Percentiles rank a stretch among this genome's conserved stretches.
phyloP scores from a whole-genome alignment of 53 echinoderm and acorn worm species.

The Temnopleurus reevesii region DNA sequence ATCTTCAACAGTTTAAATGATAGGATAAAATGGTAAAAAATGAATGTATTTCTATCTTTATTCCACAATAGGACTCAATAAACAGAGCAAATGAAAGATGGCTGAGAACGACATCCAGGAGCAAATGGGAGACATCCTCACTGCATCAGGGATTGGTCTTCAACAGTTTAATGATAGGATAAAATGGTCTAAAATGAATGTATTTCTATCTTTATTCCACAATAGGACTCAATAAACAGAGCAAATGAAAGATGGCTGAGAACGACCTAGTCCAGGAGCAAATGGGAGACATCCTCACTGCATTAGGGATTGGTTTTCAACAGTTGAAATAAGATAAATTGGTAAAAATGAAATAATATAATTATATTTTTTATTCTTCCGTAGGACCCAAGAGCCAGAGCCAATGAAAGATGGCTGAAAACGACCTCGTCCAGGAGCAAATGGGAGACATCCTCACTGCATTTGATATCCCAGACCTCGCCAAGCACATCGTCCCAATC shows the following conservation, averaged over 20 bases:
- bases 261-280: slow-evolving; percentile 17
- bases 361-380: no score
- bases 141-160: slow-evolving; percentile 39
- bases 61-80: no score
- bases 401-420: background rate
- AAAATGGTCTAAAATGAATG: no score
- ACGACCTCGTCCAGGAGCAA: slow-evolving; percentile 21
- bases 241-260: background rate
- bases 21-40: no score
- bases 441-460: slow-evolving; percentile 50
- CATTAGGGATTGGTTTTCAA: slow-evolving; percentile 39
- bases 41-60: no score
- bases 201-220: no score
- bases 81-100: background rate
- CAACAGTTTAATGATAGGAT: no score
- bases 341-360: no score
- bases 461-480: slow-evolving; percentile 41
- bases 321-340: no score
- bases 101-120: background rate
- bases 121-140: slow-evolving; percentile 44
- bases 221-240: no score
- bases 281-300: slow-evolving; percentile 46
- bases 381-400: no score
- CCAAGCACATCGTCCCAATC: slow-evolving; percentile 42
- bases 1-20: no score